A percentile compares a stretch with the other conserved stretches of the same genome.
These are phyloP conservation scores for Piaya cayana DNA, from an alignment of 2,113 vertebrate species.

Conservation along the genomic window DNA sequence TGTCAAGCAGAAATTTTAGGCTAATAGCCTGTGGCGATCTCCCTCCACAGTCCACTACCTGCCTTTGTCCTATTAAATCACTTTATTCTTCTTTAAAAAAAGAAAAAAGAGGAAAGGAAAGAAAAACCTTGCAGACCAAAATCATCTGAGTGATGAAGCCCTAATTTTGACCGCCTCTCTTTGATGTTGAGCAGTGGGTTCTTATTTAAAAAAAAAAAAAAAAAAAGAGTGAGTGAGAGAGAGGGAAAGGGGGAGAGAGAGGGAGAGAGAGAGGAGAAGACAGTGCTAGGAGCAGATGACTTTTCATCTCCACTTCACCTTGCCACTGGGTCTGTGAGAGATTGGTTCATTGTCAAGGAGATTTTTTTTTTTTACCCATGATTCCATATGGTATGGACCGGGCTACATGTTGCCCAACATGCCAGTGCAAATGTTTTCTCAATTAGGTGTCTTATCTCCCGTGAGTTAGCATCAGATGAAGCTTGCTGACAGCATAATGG, in stretches of 20 bases:
- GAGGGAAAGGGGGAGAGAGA: conserved; percentile 71
- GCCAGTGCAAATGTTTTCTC: conserved; percentile 98
- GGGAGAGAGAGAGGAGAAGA: conserved; percentile 78
- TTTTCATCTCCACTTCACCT: conserved; percentile 94
- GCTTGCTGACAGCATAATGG: conserved; percentile 98
- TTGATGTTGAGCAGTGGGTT: conserved; percentile 90
- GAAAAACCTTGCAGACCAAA: conserved; percentile 83
- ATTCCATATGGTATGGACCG: conserved; percentile 97
- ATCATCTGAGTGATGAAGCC: conserved; percentile 86
- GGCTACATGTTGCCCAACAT: conserved; percentile 99
- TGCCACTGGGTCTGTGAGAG: conserved; percentile 98
- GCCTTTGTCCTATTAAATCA: conserved; percentile 94
- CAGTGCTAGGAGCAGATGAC: conserved; percentile 88
- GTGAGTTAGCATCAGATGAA: conserved; percentile 97
- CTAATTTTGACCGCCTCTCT: conserved; percentile 90
- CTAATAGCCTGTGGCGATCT: conserved; percentile 92
- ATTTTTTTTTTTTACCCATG: conserved; percentile 95
- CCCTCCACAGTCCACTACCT: conserved; percentile 91
- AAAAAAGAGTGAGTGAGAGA: conserved; percentile 38
- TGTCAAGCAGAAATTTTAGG: conserved; percentile 94
- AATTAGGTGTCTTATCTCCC: conserved; percentile 98
- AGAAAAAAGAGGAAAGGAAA: conserved; percentile 66
- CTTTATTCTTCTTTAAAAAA: conserved; percentile 84
- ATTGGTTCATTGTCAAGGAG: conserved; percentile 98
- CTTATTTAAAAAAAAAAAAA: conserved; percentile 78